Base-by-base conservation (phyloP, 2,113 vertebrate genomes). In the Seriola quinqueradiata region DNA sequence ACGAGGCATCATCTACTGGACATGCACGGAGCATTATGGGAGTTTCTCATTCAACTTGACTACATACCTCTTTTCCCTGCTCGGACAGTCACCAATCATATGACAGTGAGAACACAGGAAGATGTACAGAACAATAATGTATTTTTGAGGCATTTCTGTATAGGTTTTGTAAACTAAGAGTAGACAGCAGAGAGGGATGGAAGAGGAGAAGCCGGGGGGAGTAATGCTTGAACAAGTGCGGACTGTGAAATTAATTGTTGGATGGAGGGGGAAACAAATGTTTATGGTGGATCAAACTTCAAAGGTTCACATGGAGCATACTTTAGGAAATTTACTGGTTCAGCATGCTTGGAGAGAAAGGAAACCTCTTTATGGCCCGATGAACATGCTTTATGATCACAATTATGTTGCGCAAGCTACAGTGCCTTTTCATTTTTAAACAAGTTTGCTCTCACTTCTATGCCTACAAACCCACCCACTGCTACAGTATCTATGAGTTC, bases 31-130 rank as follows among this genome's bases (percentile, higher is more conserved):
- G 93, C 96, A 95, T 95, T 95, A 92, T 79, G 74, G 90, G 91
- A 95, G 77, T 83, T 73, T 93, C 87, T 95, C 92, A 94, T 95
- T 97, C 91, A 87, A 88, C 91, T 96, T 91, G 88, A 94, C 95
- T 96, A 99, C 98, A 96, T 99, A 99, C 98, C 98, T 99, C 98
- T 99, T 99, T 99, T 92, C 98, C 98, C 98, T 99, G 97, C 95
- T 95, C 94, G 95, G 96, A 96, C 96, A 96, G 97, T 97, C 97
- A 97, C 95, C 96, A 96, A 96, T 96, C 96, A 96, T 97, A 97
- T 96, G 95, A 97, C 95, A 97, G 96, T 97, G 95, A 96, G 96
- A 95, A 98, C 96, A 99, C 96, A 98, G 96, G 96, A 96, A 95
- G 96, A 98, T 90, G 93, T 93, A 91, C 85, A 92, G 87, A 88